Conservation (phyloP, 1,140 invertebrate species). For the Eciton burchellii region DNA sequence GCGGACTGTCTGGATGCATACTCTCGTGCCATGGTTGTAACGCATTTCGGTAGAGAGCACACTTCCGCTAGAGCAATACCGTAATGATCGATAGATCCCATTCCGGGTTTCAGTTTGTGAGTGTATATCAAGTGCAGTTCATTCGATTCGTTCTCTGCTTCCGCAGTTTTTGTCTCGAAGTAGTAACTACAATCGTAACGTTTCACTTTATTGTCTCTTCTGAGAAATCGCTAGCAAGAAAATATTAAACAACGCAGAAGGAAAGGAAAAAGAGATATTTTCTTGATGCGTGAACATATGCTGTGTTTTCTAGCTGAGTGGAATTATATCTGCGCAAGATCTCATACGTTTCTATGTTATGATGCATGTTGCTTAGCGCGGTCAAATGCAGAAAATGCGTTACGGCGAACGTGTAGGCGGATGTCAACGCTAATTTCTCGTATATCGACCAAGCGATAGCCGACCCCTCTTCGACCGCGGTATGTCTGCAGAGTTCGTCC, state of each 20-base stretch:
- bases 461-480: slow-evolving; percentile 93
- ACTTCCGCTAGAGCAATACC: slow-evolving; percentile 84
- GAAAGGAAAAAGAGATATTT: too few species aligned
- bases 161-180: slow-evolving; percentile 79
- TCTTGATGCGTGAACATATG: too few species aligned
- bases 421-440: slow-evolving; percentile 89
- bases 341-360: slow-evolving; percentile 92
- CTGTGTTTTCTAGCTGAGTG: slow-evolving; percentile 8
- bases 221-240: too few species aligned
- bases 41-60: slow-evolving; percentile 72
- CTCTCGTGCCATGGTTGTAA: slow-evolving; percentile 59
- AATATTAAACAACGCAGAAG: too few species aligned
- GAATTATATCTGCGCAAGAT: slow-evolving; percentile 54
- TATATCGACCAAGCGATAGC: slow-evolving; percentile 93
- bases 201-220: not conserved
- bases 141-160: slow-evolving; percentile 47
- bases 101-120: slow-evolving; percentile 82
- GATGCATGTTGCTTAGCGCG: slow-evolving; percentile 90
- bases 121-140: slow-evolving; percentile 81
- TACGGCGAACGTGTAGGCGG: slow-evolving; percentile 92
- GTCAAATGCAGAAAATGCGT: slow-evolving; percentile 94
- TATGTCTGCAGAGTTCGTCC: slow-evolving; percentile 94
- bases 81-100: slow-evolving; percentile 82
- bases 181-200: slow-evolving; percentile 77
- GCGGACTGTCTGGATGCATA: slow-evolving; percentile 33